Conservation (phyloP, 2,888 invertebrate genomes). For the Meghimatium bilineatum region DNA sequence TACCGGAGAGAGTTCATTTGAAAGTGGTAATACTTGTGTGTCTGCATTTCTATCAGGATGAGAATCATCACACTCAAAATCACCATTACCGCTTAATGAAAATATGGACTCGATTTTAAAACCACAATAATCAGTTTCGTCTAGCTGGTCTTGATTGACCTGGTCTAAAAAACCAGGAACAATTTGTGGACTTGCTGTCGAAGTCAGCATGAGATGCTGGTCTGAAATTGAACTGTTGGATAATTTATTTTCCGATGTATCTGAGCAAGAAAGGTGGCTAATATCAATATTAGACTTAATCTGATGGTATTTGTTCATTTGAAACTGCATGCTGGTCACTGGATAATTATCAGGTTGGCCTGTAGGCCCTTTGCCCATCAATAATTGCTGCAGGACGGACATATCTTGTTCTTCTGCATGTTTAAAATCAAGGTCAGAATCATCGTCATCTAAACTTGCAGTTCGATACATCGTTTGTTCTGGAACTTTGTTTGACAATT, state of each 20-base stretch:
- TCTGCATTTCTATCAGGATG: background rate
- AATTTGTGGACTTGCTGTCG: background rate
- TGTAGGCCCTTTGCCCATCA: background rate
- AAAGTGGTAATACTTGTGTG: background rate
- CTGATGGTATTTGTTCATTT: background rate
- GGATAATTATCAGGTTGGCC: background rate
- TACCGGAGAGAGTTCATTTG: background rate
- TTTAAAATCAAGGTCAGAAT: background rate
- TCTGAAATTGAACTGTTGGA: background rate
- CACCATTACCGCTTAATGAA: conserved; percentile 14
- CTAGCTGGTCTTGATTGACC: background rate
- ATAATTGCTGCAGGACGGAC: conserved; percentile 16
- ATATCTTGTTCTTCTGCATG: conserved; percentile 35
- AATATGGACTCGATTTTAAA: conserved; percentile 38
- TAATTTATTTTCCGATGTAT: background rate
- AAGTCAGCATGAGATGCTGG: background rate
- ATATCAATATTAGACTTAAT: background rate
- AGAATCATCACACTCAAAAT: background rate
- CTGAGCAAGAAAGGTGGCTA: background rate
- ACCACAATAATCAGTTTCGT: background rate
- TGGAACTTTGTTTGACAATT: background rate
- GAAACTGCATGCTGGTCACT: background rate
- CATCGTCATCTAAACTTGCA: background rate
- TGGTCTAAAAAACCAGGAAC: background rate
- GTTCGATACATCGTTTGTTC: background rate